Percentiles rank a stretch among this genome's conserved stretches.
These are phyloP conservation scores for Potorous gilbertii DNA, from an alignment of 2,797 vertebrate species.

Conservation along the genomic window DNA sequence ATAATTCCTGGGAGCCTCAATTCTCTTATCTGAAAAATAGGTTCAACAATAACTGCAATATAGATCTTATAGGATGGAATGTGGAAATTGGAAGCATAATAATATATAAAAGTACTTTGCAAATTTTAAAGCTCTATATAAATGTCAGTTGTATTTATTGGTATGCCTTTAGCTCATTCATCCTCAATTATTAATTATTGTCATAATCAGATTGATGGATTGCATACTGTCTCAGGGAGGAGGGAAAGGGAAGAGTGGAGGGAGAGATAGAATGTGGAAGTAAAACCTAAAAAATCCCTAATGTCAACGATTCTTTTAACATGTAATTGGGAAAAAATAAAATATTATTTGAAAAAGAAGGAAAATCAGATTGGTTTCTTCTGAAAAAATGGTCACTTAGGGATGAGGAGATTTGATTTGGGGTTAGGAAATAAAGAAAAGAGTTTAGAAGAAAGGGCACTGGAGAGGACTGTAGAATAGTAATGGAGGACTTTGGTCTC, in stretches of 20 bases:
- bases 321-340: neutral
- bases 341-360: neutral
- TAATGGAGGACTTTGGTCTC: neutral
- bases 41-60: neutral
- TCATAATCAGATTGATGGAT: neutral
- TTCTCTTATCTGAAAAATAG: neutral
- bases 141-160: neutral
- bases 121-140: neutral
- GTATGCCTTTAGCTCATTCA: neutral
- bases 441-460: neutral
- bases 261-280: neutral
- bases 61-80: neutral
- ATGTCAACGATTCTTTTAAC: neutral
- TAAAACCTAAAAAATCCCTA: neutral
- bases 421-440: neutral
- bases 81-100: neutral
- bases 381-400: neutral
- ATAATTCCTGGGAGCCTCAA: neutral
- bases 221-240: neutral
- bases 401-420: neutral
- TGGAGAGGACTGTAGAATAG: neutral
- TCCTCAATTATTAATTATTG: neutral
- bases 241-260: neutral
- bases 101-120: neutral
- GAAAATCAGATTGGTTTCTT: neutral